phyloP scores from a whole-genome alignment of 2,888 invertebrate species.

The Tenthredo scrophulariae region DNA sequence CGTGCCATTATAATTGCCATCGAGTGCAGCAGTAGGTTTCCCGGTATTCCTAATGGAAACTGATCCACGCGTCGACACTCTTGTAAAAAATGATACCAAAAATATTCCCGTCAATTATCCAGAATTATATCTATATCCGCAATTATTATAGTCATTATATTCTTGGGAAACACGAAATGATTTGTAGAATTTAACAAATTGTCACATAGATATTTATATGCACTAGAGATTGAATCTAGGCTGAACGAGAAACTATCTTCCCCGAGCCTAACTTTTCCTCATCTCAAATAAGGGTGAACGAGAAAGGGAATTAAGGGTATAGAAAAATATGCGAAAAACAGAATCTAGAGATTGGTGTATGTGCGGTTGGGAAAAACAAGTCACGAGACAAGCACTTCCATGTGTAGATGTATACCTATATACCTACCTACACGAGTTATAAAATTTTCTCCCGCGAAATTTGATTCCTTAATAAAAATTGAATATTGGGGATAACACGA shows the following conservation, averaged over 20 bases:
- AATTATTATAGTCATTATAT: too few relatives aligned
- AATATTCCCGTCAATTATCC: neutral
- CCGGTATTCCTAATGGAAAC: neutral
- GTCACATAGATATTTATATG: neutral
- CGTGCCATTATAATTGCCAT: constrained; percentile 59
- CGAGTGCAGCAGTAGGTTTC: neutral
- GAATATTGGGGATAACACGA: constrained; percentile 77
- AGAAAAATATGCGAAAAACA: constrained; percentile 44
- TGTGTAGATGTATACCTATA: neutral
- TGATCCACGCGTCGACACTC: neutral
- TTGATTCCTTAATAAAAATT: constrained; percentile 77
- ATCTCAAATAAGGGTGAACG: constrained; percentile 25
- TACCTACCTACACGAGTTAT: constrained; percentile 59
- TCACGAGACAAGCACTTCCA: constrained; percentile 8
- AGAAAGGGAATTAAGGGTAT: neutral
- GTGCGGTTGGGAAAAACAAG: constrained; percentile 47
- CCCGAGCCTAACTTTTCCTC: neutral
- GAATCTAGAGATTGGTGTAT: constrained; percentile 22
- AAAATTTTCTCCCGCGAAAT: constrained; percentile 73
- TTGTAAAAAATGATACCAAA: neutral
- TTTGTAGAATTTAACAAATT: too few relatives aligned
- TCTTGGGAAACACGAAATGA: too few relatives aligned
- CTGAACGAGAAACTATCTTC: constrained; percentile 18
- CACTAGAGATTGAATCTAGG: neutral
- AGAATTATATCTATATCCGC: too few relatives aligned